phyloP scores from a whole-genome alignment of 2,113 vertebrate genomes.

The Panthera leo region DNA sequence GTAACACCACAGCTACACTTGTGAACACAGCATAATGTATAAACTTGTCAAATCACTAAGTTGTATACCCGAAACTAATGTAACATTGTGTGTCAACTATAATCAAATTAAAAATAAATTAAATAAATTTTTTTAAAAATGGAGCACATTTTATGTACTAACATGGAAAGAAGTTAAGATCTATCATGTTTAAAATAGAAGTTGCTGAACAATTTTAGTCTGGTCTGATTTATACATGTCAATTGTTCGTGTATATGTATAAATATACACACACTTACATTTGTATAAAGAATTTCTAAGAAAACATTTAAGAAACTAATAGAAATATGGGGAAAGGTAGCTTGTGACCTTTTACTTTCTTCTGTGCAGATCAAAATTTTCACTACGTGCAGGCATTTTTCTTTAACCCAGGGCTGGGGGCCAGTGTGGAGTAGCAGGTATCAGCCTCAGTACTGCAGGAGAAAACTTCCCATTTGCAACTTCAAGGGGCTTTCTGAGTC shows the following conservation, averaged over 20 bases:
- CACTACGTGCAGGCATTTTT: background rate
- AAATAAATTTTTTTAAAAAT: background rate
- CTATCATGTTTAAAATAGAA: background rate
- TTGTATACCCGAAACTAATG: background rate
- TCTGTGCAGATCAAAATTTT: background rate
- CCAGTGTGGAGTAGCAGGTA: background rate
- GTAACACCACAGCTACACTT: background rate
- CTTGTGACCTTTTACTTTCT: background rate
- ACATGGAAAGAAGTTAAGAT: background rate
- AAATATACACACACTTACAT: background rate
- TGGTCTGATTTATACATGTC: background rate
- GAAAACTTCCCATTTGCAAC: background rate
- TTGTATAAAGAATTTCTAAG: background rate
- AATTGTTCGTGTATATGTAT: background rate
- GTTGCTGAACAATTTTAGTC: background rate
- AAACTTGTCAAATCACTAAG: background rate
- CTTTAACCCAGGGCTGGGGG: background rate
- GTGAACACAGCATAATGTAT: background rate
- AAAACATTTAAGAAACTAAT: background rate
- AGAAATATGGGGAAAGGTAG: background rate
- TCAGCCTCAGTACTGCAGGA: background rate
- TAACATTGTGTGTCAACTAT: background rate
- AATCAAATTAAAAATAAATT: background rate
- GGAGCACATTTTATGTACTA: background rate
- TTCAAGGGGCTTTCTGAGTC: background rate